phyloP scores from a whole-genome alignment of 2,888 invertebrate species.

The Amorpha juglandis region DNA sequence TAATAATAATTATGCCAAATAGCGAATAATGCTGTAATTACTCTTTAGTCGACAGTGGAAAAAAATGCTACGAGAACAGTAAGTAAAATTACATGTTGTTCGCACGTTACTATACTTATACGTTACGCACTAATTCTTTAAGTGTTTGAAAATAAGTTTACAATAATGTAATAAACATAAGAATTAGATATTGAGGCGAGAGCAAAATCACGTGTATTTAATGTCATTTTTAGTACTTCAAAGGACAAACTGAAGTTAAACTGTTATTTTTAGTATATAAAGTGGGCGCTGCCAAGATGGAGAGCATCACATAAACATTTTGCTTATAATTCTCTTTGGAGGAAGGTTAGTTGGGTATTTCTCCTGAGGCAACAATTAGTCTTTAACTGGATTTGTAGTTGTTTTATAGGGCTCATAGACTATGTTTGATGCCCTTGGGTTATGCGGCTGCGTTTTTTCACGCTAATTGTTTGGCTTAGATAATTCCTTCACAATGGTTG shows the following conservation, averaged over 20 bases:
- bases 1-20: constrained; percentile 7
- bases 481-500: background rate
- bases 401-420: constrained; percentile 13
- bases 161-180: background rate
- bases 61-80: constrained; percentile 76
- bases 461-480: constrained; percentile 22
- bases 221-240: constrained; percentile 33
- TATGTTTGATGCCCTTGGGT: background rate
- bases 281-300: constrained; percentile 82
- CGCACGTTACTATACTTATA: constrained; percentile 35
- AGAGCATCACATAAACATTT: constrained; percentile 80
- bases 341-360: constrained; percentile 74
- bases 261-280: constrained; percentile 80
- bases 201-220: background rate
- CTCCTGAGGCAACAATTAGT: background rate
- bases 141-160: constrained; percentile 31
- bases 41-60: constrained; percentile 74
- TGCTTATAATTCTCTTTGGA: constrained; percentile 72
- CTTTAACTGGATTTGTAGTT: constrained; percentile 10
- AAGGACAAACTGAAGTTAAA: constrained; percentile 44
- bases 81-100: constrained; percentile 60
- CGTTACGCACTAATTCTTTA: constrained; percentile 42
- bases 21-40: constrained; percentile 48
- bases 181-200: too few relatives aligned
- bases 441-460: constrained; percentile 17